Conservation (phyloP, 2,888 invertebrate genomes). For the Andrena minutula region DNA sequence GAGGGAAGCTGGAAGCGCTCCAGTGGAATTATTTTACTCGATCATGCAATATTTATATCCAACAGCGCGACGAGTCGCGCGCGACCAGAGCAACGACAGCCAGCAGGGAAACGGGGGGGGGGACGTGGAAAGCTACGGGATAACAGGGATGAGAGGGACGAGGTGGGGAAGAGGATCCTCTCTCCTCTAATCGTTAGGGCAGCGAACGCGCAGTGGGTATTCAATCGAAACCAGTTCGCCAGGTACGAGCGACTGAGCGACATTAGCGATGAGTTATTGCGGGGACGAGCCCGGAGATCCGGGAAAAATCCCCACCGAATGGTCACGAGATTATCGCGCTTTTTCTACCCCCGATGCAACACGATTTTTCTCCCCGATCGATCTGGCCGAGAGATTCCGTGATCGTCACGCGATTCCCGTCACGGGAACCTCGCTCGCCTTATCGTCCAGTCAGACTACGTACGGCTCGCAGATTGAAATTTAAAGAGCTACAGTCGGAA, state of each 20-base stretch:
- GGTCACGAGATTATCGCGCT: conserved; percentile 50
- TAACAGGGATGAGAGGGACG: conserved; percentile 6
- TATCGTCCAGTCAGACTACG: too few species aligned
- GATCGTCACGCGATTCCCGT: conserved; percentile 52
- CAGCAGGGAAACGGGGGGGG: conserved; percentile 4
- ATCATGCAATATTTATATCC: conserved; percentile 69
- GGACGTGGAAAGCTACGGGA: background rate
- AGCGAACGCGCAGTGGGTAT: conserved; percentile 42
- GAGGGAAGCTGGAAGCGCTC: conserved; percentile 29
- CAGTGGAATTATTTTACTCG: conserved; percentile 64
- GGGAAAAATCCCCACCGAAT: conserved; percentile 60
- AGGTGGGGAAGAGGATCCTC: conserved; percentile 9
- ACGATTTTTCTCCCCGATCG: conserved; percentile 17
- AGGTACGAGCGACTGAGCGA: conserved; percentile 48
- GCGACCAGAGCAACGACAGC: conserved; percentile 21
- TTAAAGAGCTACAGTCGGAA: too few species aligned
- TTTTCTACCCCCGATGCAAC: conserved; percentile 32
- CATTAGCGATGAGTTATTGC: conserved; percentile 69
- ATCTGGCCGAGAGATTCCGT: conserved; percentile 4
- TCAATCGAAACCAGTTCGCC: conserved; percentile 68
- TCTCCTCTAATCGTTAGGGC: conserved; percentile 62
- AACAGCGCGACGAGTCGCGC: conserved; percentile 26
- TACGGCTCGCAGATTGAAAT: too few species aligned
- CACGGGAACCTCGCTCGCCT: background rate
- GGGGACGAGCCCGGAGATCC: conserved; percentile 16